These are phyloP conservation scores for Helicoverpa zea DNA, from an alignment of 1,140 invertebrate genomes.

Conservation along the genomic window DNA sequence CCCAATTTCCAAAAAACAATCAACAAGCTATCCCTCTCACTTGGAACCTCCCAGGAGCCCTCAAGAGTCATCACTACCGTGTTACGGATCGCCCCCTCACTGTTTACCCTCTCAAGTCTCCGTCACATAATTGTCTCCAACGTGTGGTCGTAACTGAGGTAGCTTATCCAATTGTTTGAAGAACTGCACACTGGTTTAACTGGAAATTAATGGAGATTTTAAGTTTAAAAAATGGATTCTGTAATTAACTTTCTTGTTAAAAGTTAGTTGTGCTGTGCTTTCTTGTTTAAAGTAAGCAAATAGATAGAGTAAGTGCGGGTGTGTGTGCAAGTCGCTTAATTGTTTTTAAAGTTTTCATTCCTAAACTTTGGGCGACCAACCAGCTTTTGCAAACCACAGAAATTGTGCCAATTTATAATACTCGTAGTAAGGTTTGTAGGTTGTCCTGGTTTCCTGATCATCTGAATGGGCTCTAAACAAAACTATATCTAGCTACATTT, in stretches of 20 bases:
- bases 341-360: too few relatives aligned
- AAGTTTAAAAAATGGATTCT: conserved; percentile 15
- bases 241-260: conserved; percentile 24
- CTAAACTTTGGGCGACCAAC: too few relatives aligned
- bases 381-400: too few relatives aligned
- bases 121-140: conserved; percentile 76
- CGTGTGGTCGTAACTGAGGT: conserved; percentile 70
- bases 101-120: conserved; percentile 74
- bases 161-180: conserved; percentile 43
- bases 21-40: conserved; percentile 54
- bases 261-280: not conserved
- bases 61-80: conserved; percentile 58
- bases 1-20: not conserved
- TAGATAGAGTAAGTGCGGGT: too few relatives aligned
- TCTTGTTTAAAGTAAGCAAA: not conserved
- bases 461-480: too few relatives aligned
- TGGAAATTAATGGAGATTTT: conserved; percentile 33
- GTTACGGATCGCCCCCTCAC: conserved; percentile 71
- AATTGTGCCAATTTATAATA: too few relatives aligned
- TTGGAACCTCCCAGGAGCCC: conserved; percentile 38
- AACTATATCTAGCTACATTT: too few relatives aligned
- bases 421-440: too few relatives aligned
- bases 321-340: too few relatives aligned
- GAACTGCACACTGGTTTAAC: conserved; percentile 15
- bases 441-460: too few relatives aligned